Percentiles rank a stretch among this genome's conserved stretches.
Evolutionary conservation across 2,113 vertebrate genomes (phyloP).

Genomic region (Plestiodon gilberti): DNA sequence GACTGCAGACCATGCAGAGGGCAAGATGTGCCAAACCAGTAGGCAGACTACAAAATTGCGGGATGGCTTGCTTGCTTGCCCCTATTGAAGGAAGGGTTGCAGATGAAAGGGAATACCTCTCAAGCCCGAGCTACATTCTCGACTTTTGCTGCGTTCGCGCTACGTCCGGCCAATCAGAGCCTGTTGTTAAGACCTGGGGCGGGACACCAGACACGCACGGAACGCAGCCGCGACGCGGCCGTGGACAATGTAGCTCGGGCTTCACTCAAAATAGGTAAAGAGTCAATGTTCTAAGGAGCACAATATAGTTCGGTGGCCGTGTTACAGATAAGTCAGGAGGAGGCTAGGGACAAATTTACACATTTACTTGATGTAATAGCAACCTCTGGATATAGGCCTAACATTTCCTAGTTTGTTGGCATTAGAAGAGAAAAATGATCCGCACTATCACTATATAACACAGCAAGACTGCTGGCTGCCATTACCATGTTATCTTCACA

Average conservation of each 20-base stretch:
- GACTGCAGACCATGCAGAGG: background rate
- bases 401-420: background rate
- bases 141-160: too few species aligned
- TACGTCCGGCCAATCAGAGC: too few species aligned
- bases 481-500: background rate
- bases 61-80: background rate
- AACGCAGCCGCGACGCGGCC: too few species aligned
- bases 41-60: background rate
- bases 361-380: background rate
- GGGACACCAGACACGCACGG: too few species aligned
- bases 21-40: background rate
- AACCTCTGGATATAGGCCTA: background rate
- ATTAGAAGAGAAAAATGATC: background rate
- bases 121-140: too few species aligned
- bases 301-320: background rate
- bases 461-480: background rate
- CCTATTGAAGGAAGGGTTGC: background rate
- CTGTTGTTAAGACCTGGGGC: too few species aligned
- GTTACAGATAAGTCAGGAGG: background rate
- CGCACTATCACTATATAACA: too few species aligned
- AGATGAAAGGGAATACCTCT: background rate
- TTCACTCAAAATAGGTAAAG: too few species aligned
- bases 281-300: background rate
- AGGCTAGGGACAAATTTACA: background rate
- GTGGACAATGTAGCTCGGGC: too few species aligned